Conservation (phyloP, 2,888 invertebrate species). For the Geophilus truncorum region DNA sequence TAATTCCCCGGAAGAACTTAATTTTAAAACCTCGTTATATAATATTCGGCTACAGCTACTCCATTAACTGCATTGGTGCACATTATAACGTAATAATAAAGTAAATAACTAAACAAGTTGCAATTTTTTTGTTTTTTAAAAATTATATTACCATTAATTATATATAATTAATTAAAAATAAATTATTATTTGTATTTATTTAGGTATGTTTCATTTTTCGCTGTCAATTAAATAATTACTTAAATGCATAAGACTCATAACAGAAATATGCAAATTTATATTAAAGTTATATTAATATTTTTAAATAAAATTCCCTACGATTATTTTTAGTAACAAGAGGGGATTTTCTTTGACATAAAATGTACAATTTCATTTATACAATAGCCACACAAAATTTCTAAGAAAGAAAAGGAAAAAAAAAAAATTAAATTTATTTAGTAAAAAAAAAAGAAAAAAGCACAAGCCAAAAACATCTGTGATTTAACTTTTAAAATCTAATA, state of each 20-base stretch:
- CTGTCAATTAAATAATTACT: neutral
- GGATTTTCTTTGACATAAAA: slow-evolving; percentile 16
- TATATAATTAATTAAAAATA: neutral
- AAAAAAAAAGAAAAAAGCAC: neutral
- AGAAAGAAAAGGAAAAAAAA: neutral
- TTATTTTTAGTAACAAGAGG: neutral
- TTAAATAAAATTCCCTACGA: neutral
- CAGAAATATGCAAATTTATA: neutral
- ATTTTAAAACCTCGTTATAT: slow-evolving; percentile 10
- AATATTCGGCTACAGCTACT: slow-evolving; percentile 1
- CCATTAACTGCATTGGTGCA: slow-evolving; percentile 15
- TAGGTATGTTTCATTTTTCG: no score
- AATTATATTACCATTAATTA: neutral
- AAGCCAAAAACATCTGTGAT: slow-evolving; percentile 7
- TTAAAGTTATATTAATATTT: neutral
- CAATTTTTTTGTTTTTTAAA: neutral
- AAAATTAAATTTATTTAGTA: no score
- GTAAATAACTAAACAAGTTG: neutral
- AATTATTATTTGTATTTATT: slow-evolving; percentile 1
- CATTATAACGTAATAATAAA: neutral
- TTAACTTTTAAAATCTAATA: slow-evolving; percentile 15
- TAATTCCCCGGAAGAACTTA: slow-evolving; percentile 16
- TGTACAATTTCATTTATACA: slow-evolving; percentile 13
- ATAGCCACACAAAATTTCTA: neutral
- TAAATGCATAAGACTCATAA: neutral